Base-by-base conservation (phyloP, 1,140 invertebrate species). In the Grapholita molesta region DNA sequence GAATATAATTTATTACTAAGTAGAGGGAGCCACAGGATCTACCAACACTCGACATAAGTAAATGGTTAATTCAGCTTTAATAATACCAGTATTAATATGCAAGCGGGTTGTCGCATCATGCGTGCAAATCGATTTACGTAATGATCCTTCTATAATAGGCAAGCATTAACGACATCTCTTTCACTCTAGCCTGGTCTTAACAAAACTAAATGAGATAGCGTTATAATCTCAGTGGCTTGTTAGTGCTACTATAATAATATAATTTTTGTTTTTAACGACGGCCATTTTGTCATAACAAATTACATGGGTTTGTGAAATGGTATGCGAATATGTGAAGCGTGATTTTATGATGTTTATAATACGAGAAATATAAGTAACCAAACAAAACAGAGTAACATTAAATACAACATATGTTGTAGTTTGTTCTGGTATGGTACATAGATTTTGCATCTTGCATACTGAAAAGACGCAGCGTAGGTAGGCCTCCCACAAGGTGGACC, bases 91-190 rank as follows among this genome's bases (percentile, higher is more conserved):
- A 48, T 79, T 75, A 75, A 75, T 72, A 77, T 79, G 71, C 74
- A 70, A 57, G 66, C 30, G 67, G 65, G 72, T 68, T 71, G 75
- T 73, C 70, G 67, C 66, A 53, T 67, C 72, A 69, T 73, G 74
- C 76, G 67, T 74, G 70, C 68, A 42, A 82, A 82, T 82, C 74
- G 74, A 79, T 82, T 79, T 76, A 75, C 67, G 69, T 79, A 77
- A 82, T 70, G 79, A 82, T 70, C 70, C 77, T 76, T 38, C 35
- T 15, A 38, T 38, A 38, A 38, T 38, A 38, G n/a, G 3, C 35
- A 38, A n/a, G n/a, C 35, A n/a, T n/a, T 38, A 38, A 12, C 11
- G 12, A 38, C 35, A 38, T 38, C n/a, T 38, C 35, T 38, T 38
- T 38, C 35, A 15, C 35, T 38, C 4, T 38, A n/a, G 35, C n/a